phyloP scores from a whole-genome alignment of 2,113 vertebrate species.

The Chunga burmeisteri region DNA sequence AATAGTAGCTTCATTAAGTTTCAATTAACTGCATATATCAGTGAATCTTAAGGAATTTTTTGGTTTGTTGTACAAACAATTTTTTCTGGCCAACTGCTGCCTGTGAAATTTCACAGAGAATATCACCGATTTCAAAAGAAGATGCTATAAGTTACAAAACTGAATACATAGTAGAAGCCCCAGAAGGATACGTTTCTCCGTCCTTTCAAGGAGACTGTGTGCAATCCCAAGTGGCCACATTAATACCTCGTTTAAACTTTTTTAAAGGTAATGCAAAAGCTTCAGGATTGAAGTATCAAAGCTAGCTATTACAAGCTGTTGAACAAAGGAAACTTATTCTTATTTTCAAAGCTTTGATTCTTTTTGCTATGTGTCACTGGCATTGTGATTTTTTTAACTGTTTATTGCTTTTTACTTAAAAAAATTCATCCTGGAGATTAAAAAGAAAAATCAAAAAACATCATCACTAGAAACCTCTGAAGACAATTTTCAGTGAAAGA shows the following conservation, averaged over 20 bases:
- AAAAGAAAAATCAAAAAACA: not conserved
- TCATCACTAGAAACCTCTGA: not conserved
- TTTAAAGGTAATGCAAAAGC: constrained; percentile 2
- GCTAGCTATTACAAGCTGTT: not conserved
- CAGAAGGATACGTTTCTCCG: not conserved
- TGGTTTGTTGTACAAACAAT: not conserved
- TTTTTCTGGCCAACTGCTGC: not conserved
- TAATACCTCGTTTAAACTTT: constrained; percentile 2
- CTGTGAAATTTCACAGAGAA: not conserved
- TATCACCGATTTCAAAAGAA: not conserved
- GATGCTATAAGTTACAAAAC: not conserved
- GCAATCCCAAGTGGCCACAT: not conserved
- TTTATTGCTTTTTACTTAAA: not conserved
- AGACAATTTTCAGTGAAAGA: constrained; percentile 15
- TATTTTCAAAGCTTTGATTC: not conserved
- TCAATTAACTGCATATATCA: not conserved
- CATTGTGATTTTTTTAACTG: not conserved
- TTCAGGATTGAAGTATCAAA: not conserved
- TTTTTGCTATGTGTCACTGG: not conserved
- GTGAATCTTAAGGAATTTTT: not conserved
- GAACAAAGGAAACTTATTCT: not conserved
- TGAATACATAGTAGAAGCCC: not conserved
- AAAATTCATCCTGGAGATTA: not conserved
- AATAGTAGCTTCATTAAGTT: not conserved
- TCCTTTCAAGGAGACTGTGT: not conserved